Evolutionary conservation across 2,113 vertebrate species (phyloP).

Genomic region (Mobula birostris): DNA sequence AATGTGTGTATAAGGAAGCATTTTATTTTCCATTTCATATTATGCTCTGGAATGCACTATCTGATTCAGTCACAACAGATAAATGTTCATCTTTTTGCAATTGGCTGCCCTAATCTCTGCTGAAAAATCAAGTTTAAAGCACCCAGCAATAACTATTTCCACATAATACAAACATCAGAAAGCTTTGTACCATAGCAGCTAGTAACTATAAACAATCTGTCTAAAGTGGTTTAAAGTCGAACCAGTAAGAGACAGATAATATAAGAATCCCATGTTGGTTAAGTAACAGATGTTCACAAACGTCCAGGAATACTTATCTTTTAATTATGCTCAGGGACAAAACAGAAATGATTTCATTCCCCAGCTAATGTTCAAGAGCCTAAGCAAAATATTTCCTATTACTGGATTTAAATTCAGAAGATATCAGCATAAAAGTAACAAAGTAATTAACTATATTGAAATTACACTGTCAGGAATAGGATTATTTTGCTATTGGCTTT

Average conservation of each 20-base stretch:
- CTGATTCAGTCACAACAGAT: neutral
- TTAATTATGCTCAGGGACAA: neutral
- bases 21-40: no score
- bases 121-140: neutral
- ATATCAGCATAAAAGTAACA: neutral
- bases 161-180: neutral
- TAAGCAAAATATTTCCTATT: neutral
- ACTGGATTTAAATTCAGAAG: neutral
- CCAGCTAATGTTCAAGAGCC: neutral
- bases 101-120: neutral
- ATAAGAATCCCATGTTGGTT: neutral
- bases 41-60: no score
- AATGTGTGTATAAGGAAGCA: no score
- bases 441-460: neutral
- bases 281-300: neutral
- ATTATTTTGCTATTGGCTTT: neutral
- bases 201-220: neutral
- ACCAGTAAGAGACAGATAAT: neutral
- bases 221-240: neutral
- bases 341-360: neutral
- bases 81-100: neutral
- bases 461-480: neutral
- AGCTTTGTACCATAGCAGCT: neutral
- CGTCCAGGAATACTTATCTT: neutral
- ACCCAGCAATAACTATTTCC: neutral